These are phyloP conservation scores for Mionectes macconnelli DNA, from an alignment of 2,113 vertebrate genomes.

Conservation along the genomic window DNA sequence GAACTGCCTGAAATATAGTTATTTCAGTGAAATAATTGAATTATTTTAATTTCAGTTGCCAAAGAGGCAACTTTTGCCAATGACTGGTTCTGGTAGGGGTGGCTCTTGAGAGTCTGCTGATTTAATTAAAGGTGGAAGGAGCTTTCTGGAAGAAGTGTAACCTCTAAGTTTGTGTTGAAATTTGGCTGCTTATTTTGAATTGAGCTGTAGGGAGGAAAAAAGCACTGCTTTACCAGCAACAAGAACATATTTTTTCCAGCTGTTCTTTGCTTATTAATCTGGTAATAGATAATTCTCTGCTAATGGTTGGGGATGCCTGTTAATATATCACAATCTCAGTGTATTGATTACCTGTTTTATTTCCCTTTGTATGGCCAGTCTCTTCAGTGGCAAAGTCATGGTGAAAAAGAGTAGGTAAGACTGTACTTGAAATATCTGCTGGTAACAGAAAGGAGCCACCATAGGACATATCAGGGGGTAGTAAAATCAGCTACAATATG, in stretches of 20 bases:
- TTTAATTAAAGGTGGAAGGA: background rate
- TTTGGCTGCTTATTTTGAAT: background rate
- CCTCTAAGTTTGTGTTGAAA: background rate
- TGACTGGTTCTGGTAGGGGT: background rate
- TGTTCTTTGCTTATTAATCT: conserved; percentile 26
- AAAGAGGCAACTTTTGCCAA: background rate
- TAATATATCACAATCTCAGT: background rate
- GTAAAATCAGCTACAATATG: background rate
- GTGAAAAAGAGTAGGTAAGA: background rate
- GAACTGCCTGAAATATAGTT: background rate
- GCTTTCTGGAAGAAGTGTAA: background rate
- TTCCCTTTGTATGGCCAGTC: background rate
- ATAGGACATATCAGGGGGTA: background rate
- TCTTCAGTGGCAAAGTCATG: background rate
- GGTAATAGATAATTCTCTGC: background rate
- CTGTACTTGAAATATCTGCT: background rate
- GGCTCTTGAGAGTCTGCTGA: background rate
- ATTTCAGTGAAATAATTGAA: background rate
- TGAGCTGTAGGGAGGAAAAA: background rate
- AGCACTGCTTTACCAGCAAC: accelerated
- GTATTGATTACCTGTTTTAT: conserved; percentile 29
- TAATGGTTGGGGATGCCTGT: background rate
- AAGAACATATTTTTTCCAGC: background rate
- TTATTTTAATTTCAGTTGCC: background rate
- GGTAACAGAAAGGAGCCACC: background rate